These are phyloP conservation scores for Ophioninae sp. DNA, from an alignment of 2,888 invertebrate genomes.

Conservation along the genomic window DNA sequence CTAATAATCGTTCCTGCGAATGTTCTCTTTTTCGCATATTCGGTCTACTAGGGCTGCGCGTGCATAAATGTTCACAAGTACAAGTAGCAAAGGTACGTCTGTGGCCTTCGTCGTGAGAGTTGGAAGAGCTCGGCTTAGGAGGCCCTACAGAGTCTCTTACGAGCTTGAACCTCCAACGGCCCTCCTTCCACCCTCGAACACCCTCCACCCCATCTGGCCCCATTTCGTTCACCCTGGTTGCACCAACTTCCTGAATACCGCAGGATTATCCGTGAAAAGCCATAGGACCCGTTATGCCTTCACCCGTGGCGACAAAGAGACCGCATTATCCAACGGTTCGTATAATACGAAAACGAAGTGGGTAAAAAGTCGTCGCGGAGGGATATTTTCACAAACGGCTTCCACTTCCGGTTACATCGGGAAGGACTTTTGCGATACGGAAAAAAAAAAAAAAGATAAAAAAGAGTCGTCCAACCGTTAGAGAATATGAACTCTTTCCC, in stretches of 20 bases:
- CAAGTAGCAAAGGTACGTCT: neutral
- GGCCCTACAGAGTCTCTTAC: constrained; percentile 41
- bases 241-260: constrained; percentile 47
- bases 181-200: neutral
- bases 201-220: neutral
- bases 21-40: constrained; percentile 40
- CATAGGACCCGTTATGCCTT: constrained; percentile 36
- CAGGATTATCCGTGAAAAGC: constrained; percentile 55
- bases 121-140: constrained; percentile 55
- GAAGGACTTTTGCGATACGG: constrained; percentile 2
- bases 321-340: constrained; percentile 45
- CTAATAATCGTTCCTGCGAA: constrained; percentile 58
- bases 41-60: neutral
- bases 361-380: neutral
- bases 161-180: constrained; percentile 2
- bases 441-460: neutral
- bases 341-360: constrained; percentile 41
- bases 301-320: constrained; percentile 31
- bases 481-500: constrained; percentile 31
- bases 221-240: constrained; percentile 1
- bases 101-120: constrained; percentile 35
- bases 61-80: neutral
- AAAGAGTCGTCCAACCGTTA: too few species aligned
- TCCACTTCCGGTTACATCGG: constrained; percentile 23
- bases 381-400: neutral